Conservation (phyloP, 2,888 invertebrate genomes). For the Cataglyphis altisquamis region DNA sequence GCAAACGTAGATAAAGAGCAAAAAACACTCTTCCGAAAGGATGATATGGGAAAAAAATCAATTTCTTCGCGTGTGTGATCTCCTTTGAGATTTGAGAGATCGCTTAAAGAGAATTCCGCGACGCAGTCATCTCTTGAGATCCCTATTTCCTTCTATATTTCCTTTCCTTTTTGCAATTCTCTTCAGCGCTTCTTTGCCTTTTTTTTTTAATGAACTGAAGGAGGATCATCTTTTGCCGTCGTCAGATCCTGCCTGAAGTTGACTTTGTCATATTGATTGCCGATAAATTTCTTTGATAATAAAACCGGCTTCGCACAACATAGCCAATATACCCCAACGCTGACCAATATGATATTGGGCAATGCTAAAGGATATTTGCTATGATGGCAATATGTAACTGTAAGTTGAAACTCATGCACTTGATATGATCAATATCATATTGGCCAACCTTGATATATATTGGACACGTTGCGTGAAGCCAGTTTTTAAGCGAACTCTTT, state of each 20-base stretch:
- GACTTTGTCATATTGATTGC: slow-evolving; percentile 85
- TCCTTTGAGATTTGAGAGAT: slow-evolving; percentile 78
- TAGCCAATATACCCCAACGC: no score
- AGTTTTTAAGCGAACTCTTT: background rate
- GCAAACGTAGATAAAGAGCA: slow-evolving; percentile 1
- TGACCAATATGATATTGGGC: no score
- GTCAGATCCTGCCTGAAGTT: slow-evolving; percentile 76
- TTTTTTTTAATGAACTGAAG: slow-evolving; percentile 78
- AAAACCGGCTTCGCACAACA: no score
- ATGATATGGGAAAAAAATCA: slow-evolving; percentile 77
- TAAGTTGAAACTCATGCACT: no score
- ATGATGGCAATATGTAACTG: no score
- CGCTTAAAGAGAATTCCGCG: slow-evolving; percentile 81
- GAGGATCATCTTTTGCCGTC: slow-evolving; percentile 55
- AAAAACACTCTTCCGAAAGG: background rate
- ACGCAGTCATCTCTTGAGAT: slow-evolving; percentile 61
- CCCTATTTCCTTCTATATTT: background rate
- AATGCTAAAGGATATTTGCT: no score
- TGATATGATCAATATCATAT: no score
- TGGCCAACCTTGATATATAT: no score
- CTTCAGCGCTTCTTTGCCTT: background rate
- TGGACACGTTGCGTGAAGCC: no score
- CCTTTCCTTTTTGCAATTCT: background rate
- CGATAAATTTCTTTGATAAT: slow-evolving; percentile 83
- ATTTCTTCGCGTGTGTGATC: slow-evolving; percentile 80